Percentiles rank a stretch among this genome's conserved stretches.
phyloP scores from a whole-genome alignment of 1,140 invertebrate genomes.

The Palaemon carinicauda region DNA sequence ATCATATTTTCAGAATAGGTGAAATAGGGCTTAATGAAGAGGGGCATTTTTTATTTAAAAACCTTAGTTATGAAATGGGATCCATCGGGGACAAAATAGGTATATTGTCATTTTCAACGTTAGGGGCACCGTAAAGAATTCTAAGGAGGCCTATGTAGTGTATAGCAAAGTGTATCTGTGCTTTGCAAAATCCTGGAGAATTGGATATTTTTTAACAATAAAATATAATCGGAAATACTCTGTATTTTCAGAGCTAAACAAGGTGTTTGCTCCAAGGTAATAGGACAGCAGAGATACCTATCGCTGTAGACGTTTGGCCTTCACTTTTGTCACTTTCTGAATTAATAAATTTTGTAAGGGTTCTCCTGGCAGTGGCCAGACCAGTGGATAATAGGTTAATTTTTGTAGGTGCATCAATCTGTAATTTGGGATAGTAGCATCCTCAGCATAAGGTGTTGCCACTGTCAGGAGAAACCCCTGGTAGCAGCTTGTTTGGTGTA shows the following conservation, averaged over 20 bases:
- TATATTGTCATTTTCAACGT: neutral
- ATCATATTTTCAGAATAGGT: neutral
- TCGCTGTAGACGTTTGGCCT: too few relatives aligned
- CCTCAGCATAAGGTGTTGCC: neutral
- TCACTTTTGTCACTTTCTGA: too few relatives aligned
- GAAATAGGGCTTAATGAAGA: slow-evolving; percentile 13
- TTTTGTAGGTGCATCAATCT: slow-evolving; percentile 25
- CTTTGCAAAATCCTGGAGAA: too few relatives aligned
- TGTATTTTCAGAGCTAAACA: too few relatives aligned
- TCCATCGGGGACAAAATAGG: slow-evolving; percentile 42
- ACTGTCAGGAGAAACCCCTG: slow-evolving; percentile 10
- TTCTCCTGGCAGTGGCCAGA: neutral
- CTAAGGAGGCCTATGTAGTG: neutral
- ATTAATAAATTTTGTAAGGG: neutral
- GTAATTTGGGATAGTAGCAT: slow-evolving; percentile 21
- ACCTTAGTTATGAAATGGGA: slow-evolving; percentile 19
- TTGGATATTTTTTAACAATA: too few relatives aligned
- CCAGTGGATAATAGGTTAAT: neutral
- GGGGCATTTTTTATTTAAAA: slow-evolving; percentile 13
- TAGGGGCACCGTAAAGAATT: slow-evolving; percentile 33
- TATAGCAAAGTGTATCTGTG: too few relatives aligned
- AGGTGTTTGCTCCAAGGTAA: too few relatives aligned
- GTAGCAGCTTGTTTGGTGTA: slow-evolving; percentile 55
- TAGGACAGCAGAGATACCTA: too few relatives aligned
- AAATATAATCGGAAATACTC: too few relatives aligned